These are phyloP conservation scores for Patella depressa DNA, from an alignment of 2,888 invertebrate genomes.

Conservation along the genomic window DNA sequence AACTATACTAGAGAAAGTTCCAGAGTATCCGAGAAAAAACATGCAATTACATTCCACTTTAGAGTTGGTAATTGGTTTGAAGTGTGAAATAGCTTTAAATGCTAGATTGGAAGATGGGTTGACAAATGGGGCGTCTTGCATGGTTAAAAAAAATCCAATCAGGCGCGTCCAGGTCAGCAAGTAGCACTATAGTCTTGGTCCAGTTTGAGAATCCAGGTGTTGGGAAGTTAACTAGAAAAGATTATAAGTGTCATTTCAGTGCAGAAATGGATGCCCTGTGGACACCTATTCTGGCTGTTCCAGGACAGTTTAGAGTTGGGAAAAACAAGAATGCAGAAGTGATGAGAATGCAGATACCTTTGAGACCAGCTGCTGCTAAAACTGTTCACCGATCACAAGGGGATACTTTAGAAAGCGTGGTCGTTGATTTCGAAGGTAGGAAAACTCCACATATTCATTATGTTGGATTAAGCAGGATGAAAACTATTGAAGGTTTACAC, in stretches of 20 bases:
- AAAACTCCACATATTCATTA: no score
- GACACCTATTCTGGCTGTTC: slow-evolving; percentile 24
- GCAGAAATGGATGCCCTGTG: slow-evolving; percentile 13
- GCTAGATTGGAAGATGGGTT: slow-evolving; percentile 38
- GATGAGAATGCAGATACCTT: slow-evolving; percentile 30
- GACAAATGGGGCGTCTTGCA: slow-evolving; percentile 37
- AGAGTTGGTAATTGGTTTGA: slow-evolving; percentile 21
- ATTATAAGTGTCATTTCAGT: background rate
- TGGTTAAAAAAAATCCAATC: slow-evolving; percentile 16
- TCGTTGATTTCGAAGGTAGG: no score
- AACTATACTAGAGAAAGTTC: slow-evolving; percentile 21
- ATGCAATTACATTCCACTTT: slow-evolving; percentile 25
- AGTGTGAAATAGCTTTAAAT: slow-evolving; percentile 35
- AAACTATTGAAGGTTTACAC: no score
- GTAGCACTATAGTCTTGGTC: background rate
- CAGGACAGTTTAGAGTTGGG: slow-evolving; percentile 18
- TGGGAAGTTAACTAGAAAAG: slow-evolving; percentile 3
- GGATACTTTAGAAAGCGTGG: no score
- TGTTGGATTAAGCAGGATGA: no score
- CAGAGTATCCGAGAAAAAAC: slow-evolving; percentile 16
- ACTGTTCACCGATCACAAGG: slow-evolving; percentile 29
- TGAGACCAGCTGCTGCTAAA: slow-evolving; percentile 27
- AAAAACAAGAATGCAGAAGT: slow-evolving; percentile 16
- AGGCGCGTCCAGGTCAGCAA: no score
- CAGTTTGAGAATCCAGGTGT: background rate